Percentiles rank a stretch among this genome's conserved stretches.
Conservation (phyloP, 2,113 vertebrate genomes). For the Nanorana parkeri region DNA sequence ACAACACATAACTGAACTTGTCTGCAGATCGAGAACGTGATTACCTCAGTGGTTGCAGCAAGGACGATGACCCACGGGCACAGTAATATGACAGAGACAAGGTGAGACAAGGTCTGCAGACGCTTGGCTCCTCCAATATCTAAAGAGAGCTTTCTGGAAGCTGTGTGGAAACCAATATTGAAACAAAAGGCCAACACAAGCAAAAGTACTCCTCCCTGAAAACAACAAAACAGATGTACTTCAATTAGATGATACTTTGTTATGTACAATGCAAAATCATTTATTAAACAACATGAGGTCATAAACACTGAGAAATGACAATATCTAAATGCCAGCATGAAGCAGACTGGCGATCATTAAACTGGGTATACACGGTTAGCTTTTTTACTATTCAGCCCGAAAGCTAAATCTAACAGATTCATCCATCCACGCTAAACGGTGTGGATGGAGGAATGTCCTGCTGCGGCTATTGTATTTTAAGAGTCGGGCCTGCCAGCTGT, state of each 20-base stretch:
- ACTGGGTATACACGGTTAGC: no score
- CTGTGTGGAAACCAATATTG: slow-evolving; percentile 93
- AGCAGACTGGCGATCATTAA: no score
- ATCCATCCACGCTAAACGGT: no score
- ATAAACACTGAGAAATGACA: no score
- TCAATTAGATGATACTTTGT: slow-evolving; percentile 1
- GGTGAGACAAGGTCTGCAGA: slow-evolving; percentile 91
- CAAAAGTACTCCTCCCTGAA: slow-evolving; percentile 92
- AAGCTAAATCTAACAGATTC: no score
- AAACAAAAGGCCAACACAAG: slow-evolving; percentile 88
- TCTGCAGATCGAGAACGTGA: slow-evolving; percentile 42
- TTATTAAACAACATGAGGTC: no score
- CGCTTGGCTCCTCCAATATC: slow-evolving; percentile 93
- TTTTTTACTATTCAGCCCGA: no score
- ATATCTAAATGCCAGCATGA: no score
- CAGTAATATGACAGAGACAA: slow-evolving; percentile 85
- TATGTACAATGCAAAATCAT: neutral
- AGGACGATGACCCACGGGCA: slow-evolving; percentile 93
- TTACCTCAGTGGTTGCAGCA: slow-evolving; percentile 91
- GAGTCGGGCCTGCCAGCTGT: no score
- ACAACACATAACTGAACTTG: neutral
- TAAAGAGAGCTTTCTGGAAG: slow-evolving; percentile 88
- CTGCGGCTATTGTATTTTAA: no score
- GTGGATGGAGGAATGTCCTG: no score
- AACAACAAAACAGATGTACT: slow-evolving; percentile 53